These are phyloP conservation scores for Festucalex cinctus DNA, from an alignment of 2,113 vertebrate species.

Conservation along the genomic window DNA sequence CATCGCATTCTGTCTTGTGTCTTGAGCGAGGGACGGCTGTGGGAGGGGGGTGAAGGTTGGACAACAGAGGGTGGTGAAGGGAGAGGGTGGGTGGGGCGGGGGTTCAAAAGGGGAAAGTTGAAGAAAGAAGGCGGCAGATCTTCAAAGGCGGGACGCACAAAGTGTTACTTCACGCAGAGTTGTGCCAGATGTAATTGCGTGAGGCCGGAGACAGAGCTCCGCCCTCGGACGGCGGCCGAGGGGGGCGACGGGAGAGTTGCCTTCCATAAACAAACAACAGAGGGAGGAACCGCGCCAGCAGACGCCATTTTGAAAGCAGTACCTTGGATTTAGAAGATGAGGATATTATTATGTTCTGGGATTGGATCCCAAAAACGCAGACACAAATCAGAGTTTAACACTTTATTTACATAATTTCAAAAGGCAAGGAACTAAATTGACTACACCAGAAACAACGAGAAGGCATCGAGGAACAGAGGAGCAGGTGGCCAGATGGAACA, in stretches of 20 bases:
- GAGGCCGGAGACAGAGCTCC: conserved; percentile 69
- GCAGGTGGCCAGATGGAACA: too few relatives aligned
- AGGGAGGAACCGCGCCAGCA: too few relatives aligned
- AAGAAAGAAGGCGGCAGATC: conserved; percentile 54
- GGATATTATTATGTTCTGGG: too few relatives aligned
- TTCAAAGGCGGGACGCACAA: conserved; percentile 74
- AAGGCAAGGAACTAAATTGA: too few relatives aligned
- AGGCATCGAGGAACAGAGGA: too few relatives aligned
- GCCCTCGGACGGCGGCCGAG: conserved; percentile 50
- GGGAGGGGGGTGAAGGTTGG: conserved; percentile 14
- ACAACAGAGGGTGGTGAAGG: conserved; percentile 46
- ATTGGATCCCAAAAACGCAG: too few relatives aligned
- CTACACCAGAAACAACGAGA: too few relatives aligned
- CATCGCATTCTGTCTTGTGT: conserved; percentile 77
- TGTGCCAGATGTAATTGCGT: conserved; percentile 78
- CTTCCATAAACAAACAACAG: not conserved
- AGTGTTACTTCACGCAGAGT: conserved; percentile 76
- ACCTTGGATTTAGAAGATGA: too few relatives aligned
- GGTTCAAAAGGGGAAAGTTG: conserved; percentile 72
- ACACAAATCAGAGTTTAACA: too few relatives aligned
- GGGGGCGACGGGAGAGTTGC: not conserved
- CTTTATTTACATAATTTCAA: too few relatives aligned
- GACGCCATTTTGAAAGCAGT: too few relatives aligned
- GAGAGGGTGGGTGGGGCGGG: not conserved
- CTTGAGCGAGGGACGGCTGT: conserved; percentile 50